phyloP scores from a whole-genome alignment of 2,797 vertebrate genomes.

The Oreortyx pictus region DNA sequence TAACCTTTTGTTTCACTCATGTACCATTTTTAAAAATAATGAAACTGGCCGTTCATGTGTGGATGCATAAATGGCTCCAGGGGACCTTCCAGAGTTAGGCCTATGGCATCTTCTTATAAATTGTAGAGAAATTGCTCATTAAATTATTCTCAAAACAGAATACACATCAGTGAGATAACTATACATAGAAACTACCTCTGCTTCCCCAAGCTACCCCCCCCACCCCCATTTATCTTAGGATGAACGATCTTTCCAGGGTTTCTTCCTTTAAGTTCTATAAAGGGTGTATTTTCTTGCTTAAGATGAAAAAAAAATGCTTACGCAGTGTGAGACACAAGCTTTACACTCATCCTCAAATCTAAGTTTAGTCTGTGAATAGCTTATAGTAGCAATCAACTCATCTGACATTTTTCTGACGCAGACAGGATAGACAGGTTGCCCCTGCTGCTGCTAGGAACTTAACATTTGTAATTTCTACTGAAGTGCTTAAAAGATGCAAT shows the following conservation, averaged over 20 bases:
- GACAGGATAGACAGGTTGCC: not conserved
- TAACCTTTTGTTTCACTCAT: slow-evolving; percentile 73
- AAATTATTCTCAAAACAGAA: slow-evolving; percentile 72
- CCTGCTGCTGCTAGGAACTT: slow-evolving; percentile 5
- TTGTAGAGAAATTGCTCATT: slow-evolving; percentile 69
- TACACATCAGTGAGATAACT: slow-evolving; percentile 21
- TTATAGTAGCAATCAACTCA: not conserved
- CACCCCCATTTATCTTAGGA: not conserved
- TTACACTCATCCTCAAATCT: not conserved
- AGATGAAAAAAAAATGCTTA: not conserved
- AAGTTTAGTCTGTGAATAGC: not conserved
- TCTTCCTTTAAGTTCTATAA: not conserved
- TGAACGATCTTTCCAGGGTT: not conserved
- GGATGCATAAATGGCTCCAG: slow-evolving; percentile 62
- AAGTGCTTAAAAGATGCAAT: not conserved
- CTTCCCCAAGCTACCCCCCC: not conserved
- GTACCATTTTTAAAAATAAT: slow-evolving; percentile 68
- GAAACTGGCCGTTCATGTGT: slow-evolving; percentile 42
- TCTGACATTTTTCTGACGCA: not conserved
- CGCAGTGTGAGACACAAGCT: slow-evolving; percentile 13
- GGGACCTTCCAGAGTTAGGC: slow-evolving; percentile 13
- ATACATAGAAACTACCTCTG: not conserved
- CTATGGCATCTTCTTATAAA: slow-evolving; percentile 61
- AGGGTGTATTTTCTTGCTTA: slow-evolving; percentile 12
- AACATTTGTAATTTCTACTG: slow-evolving; percentile 8